Evolutionary conservation across 2,113 vertebrate genomes (phyloP).

Genomic region (Maylandia zebra): DNA sequence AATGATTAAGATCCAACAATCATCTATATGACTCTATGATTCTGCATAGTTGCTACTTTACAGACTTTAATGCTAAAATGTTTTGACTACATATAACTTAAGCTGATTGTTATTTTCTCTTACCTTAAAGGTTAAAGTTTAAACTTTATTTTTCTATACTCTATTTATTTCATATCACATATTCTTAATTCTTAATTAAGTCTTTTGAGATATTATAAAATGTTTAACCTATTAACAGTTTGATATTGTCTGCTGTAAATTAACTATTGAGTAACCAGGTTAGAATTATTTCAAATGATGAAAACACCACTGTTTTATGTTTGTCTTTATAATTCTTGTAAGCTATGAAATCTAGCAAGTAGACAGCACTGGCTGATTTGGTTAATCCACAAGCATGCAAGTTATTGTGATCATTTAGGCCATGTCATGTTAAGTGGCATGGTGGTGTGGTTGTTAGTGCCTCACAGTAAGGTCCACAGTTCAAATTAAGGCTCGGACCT

Average conservation of each 20-base stretch:
- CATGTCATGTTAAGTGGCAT: background rate
- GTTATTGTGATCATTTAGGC: background rate
- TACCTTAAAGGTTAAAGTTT: background rate
- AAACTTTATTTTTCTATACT: background rate
- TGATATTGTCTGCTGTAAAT: background rate
- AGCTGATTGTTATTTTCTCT: background rate
- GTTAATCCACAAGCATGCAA: background rate
- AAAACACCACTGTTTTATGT: background rate
- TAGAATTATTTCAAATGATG: background rate
- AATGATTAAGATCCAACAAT: background rate
- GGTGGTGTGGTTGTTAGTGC: background rate
- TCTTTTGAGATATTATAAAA: background rate
- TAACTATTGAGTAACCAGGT: background rate
- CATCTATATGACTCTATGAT: background rate
- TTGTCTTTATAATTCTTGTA: background rate
- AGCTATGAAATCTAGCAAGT: background rate
- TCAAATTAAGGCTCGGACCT: background rate
- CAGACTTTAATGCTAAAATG: background rate
- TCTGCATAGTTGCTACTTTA: background rate
- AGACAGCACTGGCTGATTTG: background rate
- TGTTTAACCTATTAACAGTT: background rate
- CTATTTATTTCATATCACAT: accelerated
- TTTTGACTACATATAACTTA: background rate
- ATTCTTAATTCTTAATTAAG: background rate
- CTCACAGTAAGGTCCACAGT: background rate